Percentiles rank a stretch among this genome's conserved stretches.
phyloP scores from a whole-genome alignment of 2,797 vertebrate genomes.

The Phataginus tricuspis region DNA sequence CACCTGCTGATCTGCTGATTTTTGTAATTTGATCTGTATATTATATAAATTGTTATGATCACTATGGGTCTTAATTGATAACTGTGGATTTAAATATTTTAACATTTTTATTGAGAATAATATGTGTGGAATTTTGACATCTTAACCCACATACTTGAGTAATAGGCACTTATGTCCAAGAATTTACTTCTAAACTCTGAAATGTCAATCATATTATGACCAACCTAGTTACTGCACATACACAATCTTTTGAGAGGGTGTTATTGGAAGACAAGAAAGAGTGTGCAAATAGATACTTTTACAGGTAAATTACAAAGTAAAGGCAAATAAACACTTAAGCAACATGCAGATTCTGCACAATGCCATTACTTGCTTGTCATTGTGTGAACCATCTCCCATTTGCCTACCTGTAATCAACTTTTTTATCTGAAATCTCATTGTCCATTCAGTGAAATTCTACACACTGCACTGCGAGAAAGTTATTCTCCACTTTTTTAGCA shows the following conservation, averaged over 20 bases:
- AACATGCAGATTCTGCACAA: neutral
- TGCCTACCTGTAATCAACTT: neutral
- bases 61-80: neutral
- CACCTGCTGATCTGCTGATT: neutral
- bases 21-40: neutral
- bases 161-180: neutral
- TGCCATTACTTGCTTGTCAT: neutral
- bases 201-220: neutral
- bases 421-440: neutral
- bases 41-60: neutral
- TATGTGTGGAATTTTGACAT: neutral
- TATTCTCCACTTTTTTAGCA: neutral
- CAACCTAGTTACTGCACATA: neutral
- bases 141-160: neutral
- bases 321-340: neutral
- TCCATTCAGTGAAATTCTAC: neutral
- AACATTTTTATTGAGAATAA: conserved; percentile 3
- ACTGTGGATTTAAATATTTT: neutral
- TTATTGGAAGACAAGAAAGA: neutral
- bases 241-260: neutral
- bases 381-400: neutral
- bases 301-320: neutral
- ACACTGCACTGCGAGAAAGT: neutral
- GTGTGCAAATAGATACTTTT: neutral
- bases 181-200: neutral